Evolutionary conservation across 2,797 vertebrate species (phyloP), one percentile per base, ranked within the genome.

Genomic region (Ceryle rudis): DNA sequence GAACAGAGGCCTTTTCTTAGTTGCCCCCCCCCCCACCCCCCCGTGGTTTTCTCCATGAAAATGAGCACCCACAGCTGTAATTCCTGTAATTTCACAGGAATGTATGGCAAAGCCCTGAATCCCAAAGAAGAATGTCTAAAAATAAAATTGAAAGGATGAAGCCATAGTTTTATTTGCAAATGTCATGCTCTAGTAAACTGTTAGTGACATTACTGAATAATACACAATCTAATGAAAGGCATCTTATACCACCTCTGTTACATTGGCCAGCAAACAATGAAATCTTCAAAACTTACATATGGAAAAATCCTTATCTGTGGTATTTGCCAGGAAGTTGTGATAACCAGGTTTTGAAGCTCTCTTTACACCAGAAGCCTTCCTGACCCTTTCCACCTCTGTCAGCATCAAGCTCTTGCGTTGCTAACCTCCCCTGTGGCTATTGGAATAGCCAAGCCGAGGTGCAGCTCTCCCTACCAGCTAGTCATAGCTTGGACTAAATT

Each of bases 31-130:
- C n/a, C n/a, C n/a, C n/a, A n/a, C n/a, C n/a, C n/a, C n/a, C 19
- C 39, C 6, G 14, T 16, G 80, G 65, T 86, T 87, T 93, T 83
- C 78, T 69, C 72, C 75, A 61, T 0, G 35, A 84, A 93, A 90
- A 88, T 37, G 82, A 80, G 51, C 54, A 25, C 37, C 42, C 73
- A 28, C 64, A 78, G 64, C 80, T 60, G 35, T 15, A 73, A 35
- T 23, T 69, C 70, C 81, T 96, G 88, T 81, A 94, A 95, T 96
- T 95, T 86, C 12, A 2, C 66, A 79, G 94, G 90, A 96, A 94
- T 90, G 88, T 70, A 80, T 37, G 51, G 87, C 84, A 89, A 62
- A 77, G 58, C 73, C 65, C 64, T 66, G 70, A 49, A 89, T 66
- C 79, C 86, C 19, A 83, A 89, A 92, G 78, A 39, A 70, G 91